These are phyloP conservation scores for Semnornis frantzii DNA, from an alignment of 2,113 vertebrate genomes.

Conservation along the genomic window DNA sequence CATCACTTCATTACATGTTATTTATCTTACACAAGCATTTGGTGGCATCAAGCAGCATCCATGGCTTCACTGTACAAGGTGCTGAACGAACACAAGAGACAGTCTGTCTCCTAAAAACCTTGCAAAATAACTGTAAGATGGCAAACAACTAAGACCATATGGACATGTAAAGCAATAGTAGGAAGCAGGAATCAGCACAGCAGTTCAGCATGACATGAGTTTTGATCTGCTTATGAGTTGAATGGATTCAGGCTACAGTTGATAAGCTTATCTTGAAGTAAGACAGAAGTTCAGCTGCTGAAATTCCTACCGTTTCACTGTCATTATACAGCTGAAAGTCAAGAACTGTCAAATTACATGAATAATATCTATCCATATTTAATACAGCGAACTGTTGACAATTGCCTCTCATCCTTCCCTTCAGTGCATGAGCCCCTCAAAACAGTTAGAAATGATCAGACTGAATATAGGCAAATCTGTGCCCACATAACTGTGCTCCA, in stretches of 20 bases:
- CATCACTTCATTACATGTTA: background rate
- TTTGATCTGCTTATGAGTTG: constrained; percentile 11
- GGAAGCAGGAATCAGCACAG: background rate
- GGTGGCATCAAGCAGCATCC: background rate
- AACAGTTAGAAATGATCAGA: constrained; percentile 25
- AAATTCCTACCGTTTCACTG: constrained; percentile 63
- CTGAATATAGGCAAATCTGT: constrained; percentile 20
- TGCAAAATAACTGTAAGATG: background rate
- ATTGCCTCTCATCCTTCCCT: constrained; percentile 38
- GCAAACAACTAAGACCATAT: constrained; percentile 1
- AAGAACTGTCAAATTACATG: constrained; percentile 68
- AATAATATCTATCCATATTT: constrained; percentile 68
- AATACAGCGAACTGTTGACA: constrained; percentile 63
- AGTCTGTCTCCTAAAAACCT: background rate
- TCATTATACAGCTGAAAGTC: constrained; percentile 68
- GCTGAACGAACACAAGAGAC: background rate
- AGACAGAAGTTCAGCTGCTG: constrained; percentile 67
- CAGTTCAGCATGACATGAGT: background rate
- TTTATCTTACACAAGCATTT: background rate
- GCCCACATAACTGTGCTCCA: background rate
- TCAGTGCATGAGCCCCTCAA: background rate
- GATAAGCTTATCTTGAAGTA: constrained; percentile 67
- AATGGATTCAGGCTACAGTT: constrained; percentile 37
- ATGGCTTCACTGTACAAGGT: background rate
- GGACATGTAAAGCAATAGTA: background rate